Evolutionary conservation across 2,888 invertebrate species (phyloP).

Genomic region (Pachydiplax longipennis): DNA sequence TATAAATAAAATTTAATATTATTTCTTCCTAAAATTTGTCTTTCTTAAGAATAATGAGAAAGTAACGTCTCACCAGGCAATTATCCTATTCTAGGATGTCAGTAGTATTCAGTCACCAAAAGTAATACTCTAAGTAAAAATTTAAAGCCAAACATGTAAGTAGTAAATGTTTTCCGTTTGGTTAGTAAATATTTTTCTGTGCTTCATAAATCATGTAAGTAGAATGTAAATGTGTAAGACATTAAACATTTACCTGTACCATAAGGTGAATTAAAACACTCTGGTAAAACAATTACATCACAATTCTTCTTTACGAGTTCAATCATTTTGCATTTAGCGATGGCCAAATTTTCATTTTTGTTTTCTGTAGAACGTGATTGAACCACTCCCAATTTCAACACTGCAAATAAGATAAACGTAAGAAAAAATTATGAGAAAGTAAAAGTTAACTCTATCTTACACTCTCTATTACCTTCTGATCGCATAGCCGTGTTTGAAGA

Average conservation of each 20-base stretch:
- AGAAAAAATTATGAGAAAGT: neutral
- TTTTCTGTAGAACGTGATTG: conserved; percentile 80
- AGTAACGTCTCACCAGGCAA: too few species aligned
- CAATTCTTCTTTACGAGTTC: conserved; percentile 73
- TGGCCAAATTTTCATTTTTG: conserved; percentile 77
- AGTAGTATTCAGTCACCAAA: too few species aligned
- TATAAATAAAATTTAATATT: too few species aligned
- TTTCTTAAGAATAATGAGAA: too few species aligned
- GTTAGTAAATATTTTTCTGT: too few species aligned
- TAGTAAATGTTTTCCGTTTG: too few species aligned
- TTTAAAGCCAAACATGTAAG: too few species aligned
- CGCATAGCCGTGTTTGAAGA: neutral
- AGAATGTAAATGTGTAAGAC: too few species aligned
- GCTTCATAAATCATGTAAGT: too few species aligned
- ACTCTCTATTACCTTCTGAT: neutral
- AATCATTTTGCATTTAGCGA: conserved; percentile 75
- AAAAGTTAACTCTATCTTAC: neutral
- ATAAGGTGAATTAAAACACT: conserved; percentile 95
- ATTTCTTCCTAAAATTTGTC: too few species aligned
- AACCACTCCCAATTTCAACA: conserved; percentile 78
- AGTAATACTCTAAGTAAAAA: too few species aligned
- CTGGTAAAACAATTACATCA: conserved; percentile 74
- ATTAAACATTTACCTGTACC: conserved; percentile 71
- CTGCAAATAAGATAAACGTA: conserved; percentile 58
- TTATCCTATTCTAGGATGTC: too few species aligned